Base-by-base conservation (phyloP, 2,797 vertebrate species). In the Clarias platycephalus region DNA sequence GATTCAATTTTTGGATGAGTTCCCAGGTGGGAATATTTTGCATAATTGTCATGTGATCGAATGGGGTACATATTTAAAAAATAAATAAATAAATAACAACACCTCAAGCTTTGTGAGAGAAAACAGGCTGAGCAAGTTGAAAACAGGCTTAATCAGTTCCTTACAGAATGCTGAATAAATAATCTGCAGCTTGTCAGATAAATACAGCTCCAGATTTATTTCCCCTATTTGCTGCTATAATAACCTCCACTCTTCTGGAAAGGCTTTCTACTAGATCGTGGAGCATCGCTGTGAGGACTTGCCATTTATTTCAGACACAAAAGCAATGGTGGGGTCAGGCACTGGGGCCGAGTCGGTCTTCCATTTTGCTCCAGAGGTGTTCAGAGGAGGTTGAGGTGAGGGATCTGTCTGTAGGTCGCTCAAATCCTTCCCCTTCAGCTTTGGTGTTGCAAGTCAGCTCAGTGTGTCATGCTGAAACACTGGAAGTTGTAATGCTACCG, bases 11-110 rank as follows among this genome's bases (percentile, higher is more conserved):
- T 37, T 28, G 57, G 75, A 62, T 3, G 24, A 37, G 34, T 62
- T 78, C 76, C 28, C 57, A 62, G 31, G 16, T 53, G 40, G 70
- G 68, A 83, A 75, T 31, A 26, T 6, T 34, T n/a, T 68, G 63
- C 62, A 66, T 66, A 55, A 58, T 22, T 31, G 20, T 40, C 9
- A 64, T 77, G 31, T 57, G 8, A 34, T 34, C 74, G 40, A 63
- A 83, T 37, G 20, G 37, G 31, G 70, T 83, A 49, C 34, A 22
- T 10, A n/a, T 5, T 28, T 22, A 12, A 4, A 20, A 55, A 44
- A 44, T 44, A 44, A 44, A 44, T 44, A 44, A 49, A 53, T 13
- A 53, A 53, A 49, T 49, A 55, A 37, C 24, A 44, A 34, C 78
- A 53, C 26, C 12, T 80, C 4, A 26, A 28, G 0, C 53, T 34